Conservation (phyloP, 2,113 vertebrate genomes). For the Lutjanus erythropterus region DNA sequence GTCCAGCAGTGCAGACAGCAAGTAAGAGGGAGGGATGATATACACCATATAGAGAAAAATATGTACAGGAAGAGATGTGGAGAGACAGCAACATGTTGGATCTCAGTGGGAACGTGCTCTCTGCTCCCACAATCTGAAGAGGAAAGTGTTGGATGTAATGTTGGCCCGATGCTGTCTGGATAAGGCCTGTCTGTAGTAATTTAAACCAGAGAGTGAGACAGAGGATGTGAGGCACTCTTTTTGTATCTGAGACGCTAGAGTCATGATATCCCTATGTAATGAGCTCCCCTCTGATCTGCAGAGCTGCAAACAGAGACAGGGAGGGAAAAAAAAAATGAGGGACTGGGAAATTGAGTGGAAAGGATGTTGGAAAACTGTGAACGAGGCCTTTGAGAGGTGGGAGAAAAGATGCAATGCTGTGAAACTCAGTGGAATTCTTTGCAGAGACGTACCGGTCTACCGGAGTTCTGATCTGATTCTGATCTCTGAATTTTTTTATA, state of each 20-base stretch:
- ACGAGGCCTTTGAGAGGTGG: conserved; percentile 22
- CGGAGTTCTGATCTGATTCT: too few relatives aligned
- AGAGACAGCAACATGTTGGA: conserved; percentile 22
- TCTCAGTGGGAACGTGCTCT: conserved; percentile 33
- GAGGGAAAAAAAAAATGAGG: conserved; percentile 1
- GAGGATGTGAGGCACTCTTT: conserved; percentile 55
- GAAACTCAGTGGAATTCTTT: conserved; percentile 20
- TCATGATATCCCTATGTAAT: conserved; percentile 58
- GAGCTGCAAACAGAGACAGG: conserved; percentile 1
- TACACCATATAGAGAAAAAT: conserved; percentile 9
- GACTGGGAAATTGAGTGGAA: conserved; percentile 12
- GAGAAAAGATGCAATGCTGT: conserved; percentile 25
- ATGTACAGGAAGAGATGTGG: conserved; percentile 1
- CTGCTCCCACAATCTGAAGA: conserved; percentile 48
- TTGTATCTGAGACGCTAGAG: conserved; percentile 52
- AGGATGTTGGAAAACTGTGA: conserved; percentile 14
- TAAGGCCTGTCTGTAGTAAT: conserved; percentile 71
- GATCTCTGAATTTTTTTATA: too few relatives aligned
- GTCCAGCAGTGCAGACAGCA: conserved; percentile 36
- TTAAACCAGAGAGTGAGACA: conserved; percentile 65
- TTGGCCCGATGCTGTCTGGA: conserved; percentile 70
- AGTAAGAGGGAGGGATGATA: conserved; percentile 9
- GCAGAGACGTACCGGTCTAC: too few relatives aligned
- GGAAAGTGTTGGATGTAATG: conserved; percentile 58
- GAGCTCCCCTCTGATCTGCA: conserved; percentile 66